A percentile compares a stretch with the other conserved stretches of the same genome.
These are phyloP conservation scores for Saccostrea cuccullata DNA, from an alignment of 1,140 invertebrate species.

Conservation along the genomic window DNA sequence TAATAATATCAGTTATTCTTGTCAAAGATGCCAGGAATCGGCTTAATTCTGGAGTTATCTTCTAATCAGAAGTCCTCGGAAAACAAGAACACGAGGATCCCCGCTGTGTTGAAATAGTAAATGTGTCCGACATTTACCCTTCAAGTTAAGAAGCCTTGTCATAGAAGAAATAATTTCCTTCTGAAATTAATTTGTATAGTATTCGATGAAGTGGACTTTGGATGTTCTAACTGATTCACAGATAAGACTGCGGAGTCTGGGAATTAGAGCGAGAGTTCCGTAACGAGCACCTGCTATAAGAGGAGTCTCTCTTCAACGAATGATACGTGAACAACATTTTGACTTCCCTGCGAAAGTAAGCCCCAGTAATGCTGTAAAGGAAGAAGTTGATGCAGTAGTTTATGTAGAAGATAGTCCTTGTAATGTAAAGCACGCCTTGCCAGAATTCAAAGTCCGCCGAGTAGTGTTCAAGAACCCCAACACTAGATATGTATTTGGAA, in stretches of 20 bases:
- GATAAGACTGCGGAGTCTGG: conserved; percentile 17
- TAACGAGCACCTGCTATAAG: conserved; percentile 24
- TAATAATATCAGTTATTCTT: no score
- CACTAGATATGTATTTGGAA: conserved; percentile 51
- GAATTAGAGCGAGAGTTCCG: conserved; percentile 6
- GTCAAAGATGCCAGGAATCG: no score
- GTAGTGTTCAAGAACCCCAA: not conserved
- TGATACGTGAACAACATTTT: conserved; percentile 52
- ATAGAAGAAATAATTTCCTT: not conserved
- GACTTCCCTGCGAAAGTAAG: conserved; percentile 67
- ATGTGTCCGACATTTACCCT: not conserved
- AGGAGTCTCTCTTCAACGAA: not conserved
- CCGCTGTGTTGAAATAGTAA: not conserved
- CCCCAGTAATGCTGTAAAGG: conserved; percentile 73
- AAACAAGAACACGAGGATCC: no score
- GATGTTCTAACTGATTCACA: not conserved
- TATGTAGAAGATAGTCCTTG: conserved; percentile 72
- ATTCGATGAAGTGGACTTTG: not conserved
- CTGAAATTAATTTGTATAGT: not conserved
- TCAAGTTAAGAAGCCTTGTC: not conserved
- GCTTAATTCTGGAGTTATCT: no score
- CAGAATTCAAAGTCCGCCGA: conserved; percentile 52
- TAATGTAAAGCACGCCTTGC: conserved; percentile 64
- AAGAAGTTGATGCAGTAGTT: conserved; percentile 77
- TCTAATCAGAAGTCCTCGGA: no score